phyloP scores from a whole-genome alignment of 2,888 invertebrate species.

The Conchocele bisecta region DNA sequence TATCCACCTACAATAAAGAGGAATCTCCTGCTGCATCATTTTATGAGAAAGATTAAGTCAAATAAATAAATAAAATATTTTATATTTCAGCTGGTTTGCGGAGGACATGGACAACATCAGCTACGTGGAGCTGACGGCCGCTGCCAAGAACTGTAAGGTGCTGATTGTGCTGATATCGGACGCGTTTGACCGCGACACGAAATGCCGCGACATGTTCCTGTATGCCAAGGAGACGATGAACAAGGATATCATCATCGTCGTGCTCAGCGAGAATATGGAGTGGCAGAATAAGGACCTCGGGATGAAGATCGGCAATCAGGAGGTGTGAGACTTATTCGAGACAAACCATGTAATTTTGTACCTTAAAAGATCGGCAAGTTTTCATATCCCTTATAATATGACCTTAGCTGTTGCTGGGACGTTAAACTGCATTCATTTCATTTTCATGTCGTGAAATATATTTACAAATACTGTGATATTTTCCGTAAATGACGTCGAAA shows the following conservation, averaged over 20 bases:
- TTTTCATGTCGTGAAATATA: too few species aligned
- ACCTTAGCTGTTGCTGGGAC: too few species aligned
- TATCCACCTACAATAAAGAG: too few species aligned
- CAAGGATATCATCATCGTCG: constrained; percentile 72
- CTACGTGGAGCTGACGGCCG: constrained; percentile 69
- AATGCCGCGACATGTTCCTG: constrained; percentile 71
- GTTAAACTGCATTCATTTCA: too few species aligned
- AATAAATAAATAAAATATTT: too few species aligned
- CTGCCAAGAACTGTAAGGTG: constrained; percentile 77
- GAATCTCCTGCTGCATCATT: too few species aligned
- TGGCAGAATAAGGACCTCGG: constrained; percentile 77
- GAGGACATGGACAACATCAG: constrained; percentile 64
- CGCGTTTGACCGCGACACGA: constrained; percentile 75
- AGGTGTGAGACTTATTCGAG: constrained; percentile 24
- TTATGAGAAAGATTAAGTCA: too few species aligned
- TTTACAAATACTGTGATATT: too few species aligned
- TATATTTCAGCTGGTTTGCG: constrained; percentile 72
- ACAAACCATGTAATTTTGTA: too few species aligned
- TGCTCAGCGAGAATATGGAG: constrained; percentile 66
- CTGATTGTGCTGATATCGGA: constrained; percentile 76
- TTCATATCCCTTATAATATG: too few species aligned
- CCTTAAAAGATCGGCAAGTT: too few species aligned
- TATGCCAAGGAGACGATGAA: constrained; percentile 74
- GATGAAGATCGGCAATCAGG: constrained; percentile 75
- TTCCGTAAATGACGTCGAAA: too few species aligned